Evolutionary conservation across 2,797 vertebrate species (phyloP).

Genomic region (Neolamprologus multifasciatus): DNA sequence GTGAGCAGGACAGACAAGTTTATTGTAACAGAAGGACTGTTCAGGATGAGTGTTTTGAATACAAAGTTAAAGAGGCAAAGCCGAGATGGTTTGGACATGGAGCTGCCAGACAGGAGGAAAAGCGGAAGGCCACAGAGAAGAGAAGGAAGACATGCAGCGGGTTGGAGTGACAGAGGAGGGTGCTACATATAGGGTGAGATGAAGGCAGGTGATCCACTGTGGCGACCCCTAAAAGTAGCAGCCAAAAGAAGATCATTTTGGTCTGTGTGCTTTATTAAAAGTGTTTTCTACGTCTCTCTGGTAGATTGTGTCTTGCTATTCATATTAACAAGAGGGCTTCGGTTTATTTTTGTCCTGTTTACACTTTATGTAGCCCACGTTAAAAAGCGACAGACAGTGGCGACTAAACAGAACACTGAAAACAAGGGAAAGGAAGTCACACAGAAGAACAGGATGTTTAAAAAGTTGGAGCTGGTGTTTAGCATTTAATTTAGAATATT

Average conservation of each 20-base stretch:
- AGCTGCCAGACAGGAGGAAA: neutral
- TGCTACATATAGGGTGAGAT: neutral
- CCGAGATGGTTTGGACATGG: neutral
- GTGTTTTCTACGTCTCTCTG: fast-evolving
- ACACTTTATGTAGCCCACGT: fast-evolving
- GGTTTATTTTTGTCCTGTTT: neutral
- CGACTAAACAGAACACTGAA: neutral
- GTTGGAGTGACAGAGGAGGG: neutral
- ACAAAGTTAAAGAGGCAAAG: neutral
- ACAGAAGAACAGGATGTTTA: neutral
- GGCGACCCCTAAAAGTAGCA: neutral
- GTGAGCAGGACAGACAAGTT: neutral
- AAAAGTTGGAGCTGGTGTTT: neutral
- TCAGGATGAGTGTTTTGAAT: neutral
- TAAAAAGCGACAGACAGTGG: neutral
- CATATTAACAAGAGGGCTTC: neutral
- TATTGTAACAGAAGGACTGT: neutral
- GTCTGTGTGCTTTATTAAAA: neutral
- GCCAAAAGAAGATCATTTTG: neutral
- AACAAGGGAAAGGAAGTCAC: neutral
- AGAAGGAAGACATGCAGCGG: neutral
- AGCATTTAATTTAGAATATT: neutral
- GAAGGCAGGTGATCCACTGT: neutral
- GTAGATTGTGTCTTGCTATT: neutral
- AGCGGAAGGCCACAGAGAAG: fast-evolving